phyloP scores from a whole-genome alignment of 2,888 invertebrate species.

The Coremacera marginata region DNA sequence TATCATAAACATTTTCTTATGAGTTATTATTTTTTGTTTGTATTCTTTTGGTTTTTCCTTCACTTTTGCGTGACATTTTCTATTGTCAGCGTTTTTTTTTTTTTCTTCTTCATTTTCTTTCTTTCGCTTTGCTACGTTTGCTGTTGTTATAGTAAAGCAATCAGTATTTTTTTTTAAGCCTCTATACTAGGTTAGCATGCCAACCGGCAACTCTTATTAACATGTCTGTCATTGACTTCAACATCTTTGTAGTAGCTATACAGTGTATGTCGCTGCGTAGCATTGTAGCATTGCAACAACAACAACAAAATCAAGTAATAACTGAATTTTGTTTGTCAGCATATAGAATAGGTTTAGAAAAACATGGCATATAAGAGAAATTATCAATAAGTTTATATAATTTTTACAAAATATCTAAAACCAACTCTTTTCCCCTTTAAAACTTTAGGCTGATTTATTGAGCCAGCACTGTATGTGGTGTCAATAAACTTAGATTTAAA shows the following conservation, averaged over 20 bases:
- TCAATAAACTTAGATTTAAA: background rate
- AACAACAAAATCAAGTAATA: background rate
- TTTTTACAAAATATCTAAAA: too few species aligned
- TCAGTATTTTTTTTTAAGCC: background rate
- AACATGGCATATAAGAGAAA: background rate
- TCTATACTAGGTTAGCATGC: constrained; percentile 50
- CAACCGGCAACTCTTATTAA: constrained; percentile 44
- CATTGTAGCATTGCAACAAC: background rate
- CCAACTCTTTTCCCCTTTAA: too few species aligned
- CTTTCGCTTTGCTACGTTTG: background rate
- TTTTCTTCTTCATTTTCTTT: background rate
- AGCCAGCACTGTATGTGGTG: background rate
- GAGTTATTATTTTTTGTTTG: constrained; percentile 4
- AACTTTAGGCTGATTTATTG: background rate
- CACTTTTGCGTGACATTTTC: constrained; percentile 31
- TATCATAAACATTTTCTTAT: constrained; percentile 27
- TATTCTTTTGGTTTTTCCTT: constrained; percentile 13
- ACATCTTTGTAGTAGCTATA: background rate
- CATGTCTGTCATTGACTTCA: constrained; percentile 17
- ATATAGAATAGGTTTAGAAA: background rate
- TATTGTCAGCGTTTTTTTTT: constrained; percentile 4
- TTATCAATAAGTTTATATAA: background rate
- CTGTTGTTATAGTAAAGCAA: background rate
- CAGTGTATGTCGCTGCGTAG: background rate
- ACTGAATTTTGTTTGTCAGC: constrained; percentile 33